Percentiles rank a stretch among this genome's conserved stretches.
Conservation (phyloP, 2,888 invertebrate genomes). For the Conomelus anceps region DNA sequence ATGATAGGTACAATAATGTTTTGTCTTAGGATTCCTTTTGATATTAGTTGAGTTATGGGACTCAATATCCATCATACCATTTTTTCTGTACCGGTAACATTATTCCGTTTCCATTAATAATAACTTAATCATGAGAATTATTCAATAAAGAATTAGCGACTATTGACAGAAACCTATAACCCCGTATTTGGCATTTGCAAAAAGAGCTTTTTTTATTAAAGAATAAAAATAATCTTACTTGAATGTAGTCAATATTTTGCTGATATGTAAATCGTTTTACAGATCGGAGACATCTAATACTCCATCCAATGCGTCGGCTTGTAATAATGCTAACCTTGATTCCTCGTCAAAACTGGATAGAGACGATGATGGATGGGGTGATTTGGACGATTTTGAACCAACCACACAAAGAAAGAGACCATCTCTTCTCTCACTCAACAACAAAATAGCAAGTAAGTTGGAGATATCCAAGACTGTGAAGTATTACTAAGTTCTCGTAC, state of each 20-base stretch:
- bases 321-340: neutral
- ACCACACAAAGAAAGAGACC: neutral
- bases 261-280: neutral
- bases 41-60: no score
- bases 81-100: no score
- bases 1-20: no score
- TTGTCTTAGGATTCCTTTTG: no score
- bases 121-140: no score
- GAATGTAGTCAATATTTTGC: neutral
- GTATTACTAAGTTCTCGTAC: no score
- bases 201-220: neutral
- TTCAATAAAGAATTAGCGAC: no score
- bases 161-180: no score
- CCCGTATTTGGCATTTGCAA: no score
- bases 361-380: neutral
- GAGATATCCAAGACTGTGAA: neutral
- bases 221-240: neutral
- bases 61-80: no score
- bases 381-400: conserved; percentile 13
- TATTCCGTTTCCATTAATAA: no score
- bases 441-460: neutral
- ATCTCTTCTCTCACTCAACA: neutral
- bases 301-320: neutral
- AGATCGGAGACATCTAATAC: neutral
- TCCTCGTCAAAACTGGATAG: neutral